Percentiles rank a stretch among this genome's conserved stretches.
Evolutionary conservation across 2,888 invertebrate genomes (phyloP).

Genomic region (Campoplex capitator): DNA sequence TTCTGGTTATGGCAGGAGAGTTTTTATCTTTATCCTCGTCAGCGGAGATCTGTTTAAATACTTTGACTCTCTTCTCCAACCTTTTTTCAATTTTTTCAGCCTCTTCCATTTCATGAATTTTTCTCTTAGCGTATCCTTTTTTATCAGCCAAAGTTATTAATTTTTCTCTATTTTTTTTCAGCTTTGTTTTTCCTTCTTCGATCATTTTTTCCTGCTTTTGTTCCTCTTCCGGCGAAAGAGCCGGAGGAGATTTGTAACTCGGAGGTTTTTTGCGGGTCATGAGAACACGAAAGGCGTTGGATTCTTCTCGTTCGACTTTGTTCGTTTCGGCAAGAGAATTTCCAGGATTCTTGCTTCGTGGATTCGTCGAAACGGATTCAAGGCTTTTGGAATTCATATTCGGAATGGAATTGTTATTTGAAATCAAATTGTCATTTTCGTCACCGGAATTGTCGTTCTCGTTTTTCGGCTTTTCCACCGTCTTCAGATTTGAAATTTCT

Average conservation of each 20-base stretch:
- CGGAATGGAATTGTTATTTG: constrained; percentile 4
- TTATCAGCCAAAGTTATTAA: constrained; percentile 87
- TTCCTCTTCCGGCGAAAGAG: constrained; percentile 46
- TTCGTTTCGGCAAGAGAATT: neutral
- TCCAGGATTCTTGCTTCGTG: neutral
- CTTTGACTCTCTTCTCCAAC: constrained; percentile 88
- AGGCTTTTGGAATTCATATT: neutral
- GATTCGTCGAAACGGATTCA: neutral
- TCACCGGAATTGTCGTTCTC: constrained; percentile 35
- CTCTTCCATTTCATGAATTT: constrained; percentile 86
- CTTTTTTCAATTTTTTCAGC: constrained; percentile 87
- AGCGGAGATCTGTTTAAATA: constrained; percentile 85
- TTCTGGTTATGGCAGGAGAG: constrained; percentile 39
- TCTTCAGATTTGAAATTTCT: neutral
- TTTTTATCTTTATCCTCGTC: constrained; percentile 77
- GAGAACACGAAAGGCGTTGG: constrained; percentile 77
- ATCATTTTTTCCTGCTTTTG: constrained; percentile 50
- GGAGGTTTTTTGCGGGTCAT: constrained; percentile 74
- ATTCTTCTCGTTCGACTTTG: constrained; percentile 65
- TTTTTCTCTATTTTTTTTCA: constrained; percentile 72
- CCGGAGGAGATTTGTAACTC: constrained; percentile 44
- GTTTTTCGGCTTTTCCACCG: neutral
- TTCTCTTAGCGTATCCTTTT: constrained; percentile 87
- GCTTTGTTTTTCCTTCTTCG: constrained; percentile 66
- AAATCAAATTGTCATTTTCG: constrained; percentile 42